phyloP scores from a whole-genome alignment of 2,888 invertebrate genomes.

The Eremobia ochroleuca region DNA sequence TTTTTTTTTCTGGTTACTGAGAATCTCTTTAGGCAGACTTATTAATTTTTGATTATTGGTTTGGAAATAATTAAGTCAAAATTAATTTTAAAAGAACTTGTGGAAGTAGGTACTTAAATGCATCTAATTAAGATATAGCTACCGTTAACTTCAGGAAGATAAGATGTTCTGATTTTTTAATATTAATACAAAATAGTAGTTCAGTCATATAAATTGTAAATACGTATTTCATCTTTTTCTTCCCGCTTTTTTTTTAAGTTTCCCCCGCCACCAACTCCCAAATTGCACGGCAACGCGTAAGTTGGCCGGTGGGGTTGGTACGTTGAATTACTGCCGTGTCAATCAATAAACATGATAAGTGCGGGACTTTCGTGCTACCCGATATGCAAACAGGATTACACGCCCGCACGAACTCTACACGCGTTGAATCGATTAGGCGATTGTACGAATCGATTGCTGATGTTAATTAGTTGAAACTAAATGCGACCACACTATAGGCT shows the following conservation, averaged over 20 bases:
- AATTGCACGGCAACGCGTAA: slow-evolving; percentile 49
- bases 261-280: slow-evolving; percentile 67
- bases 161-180: not conserved
- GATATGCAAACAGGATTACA: slow-evolving; percentile 90
- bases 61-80: not conserved
- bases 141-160: not conserved
- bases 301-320: slow-evolving; percentile 79
- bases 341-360: slow-evolving; percentile 91
- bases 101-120: no score
- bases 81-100: not conserved
- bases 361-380: slow-evolving; percentile 87
- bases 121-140: no score
- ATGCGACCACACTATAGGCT: slow-evolving; percentile 54
- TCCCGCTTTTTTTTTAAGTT: not conserved
- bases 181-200: not conserved
- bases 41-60: not conserved
- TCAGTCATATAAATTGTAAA: not conserved
- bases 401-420: slow-evolving; percentile 81
- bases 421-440: slow-evolving; percentile 76
- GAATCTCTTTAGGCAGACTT: not conserved
- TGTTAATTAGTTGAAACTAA: slow-evolving; percentile 67
- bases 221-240: not conserved
- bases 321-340: slow-evolving; percentile 90
- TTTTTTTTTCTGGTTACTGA: not conserved
- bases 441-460: slow-evolving; percentile 75